These are phyloP conservation scores for Chaetodon auriga DNA, from an alignment of 2,113 vertebrate genomes.

Conservation along the genomic window DNA sequence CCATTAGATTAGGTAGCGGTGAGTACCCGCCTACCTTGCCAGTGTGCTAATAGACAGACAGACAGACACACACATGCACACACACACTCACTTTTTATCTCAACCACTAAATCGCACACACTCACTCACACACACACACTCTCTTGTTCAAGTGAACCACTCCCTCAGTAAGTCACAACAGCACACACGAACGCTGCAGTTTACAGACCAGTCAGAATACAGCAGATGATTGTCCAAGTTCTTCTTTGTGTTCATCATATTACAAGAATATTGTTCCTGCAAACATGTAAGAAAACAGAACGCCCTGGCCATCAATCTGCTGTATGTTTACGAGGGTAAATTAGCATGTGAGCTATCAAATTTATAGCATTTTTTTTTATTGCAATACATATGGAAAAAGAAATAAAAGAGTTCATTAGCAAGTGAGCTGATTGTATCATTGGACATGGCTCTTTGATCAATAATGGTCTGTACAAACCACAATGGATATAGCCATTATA, in stretches of 20 bases:
- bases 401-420: slow-evolving; percentile 65
- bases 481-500: slow-evolving; percentile 79
- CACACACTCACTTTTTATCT: not conserved
- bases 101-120: slow-evolving; percentile 5
- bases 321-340: not conserved
- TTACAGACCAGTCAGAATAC: slow-evolving; percentile 1
- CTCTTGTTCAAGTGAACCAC: slow-evolving; percentile 36
- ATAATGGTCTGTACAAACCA: slow-evolving; percentile 77
- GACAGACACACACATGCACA: slow-evolving; percentile 19
- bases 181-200: not conserved
- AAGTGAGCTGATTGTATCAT: slow-evolving; percentile 65
- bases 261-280: not conserved
- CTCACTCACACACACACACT: not conserved
- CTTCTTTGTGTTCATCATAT: not conserved
- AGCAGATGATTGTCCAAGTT: not conserved
- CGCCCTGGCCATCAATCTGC: not conserved
- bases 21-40: slow-evolving; percentile 60
- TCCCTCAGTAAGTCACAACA: slow-evolving; percentile 13
- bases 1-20: slow-evolving; percentile 74
- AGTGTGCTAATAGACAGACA: slow-evolving; percentile 64
- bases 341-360: not conserved
- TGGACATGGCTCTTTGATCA: slow-evolving; percentile 75
- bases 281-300: not conserved
- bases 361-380: slow-evolving; percentile 24
- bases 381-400: slow-evolving; percentile 51